Evolutionary conservation across 2,113 vertebrate species (phyloP).

Genomic region (Cariama cristata): DNA sequence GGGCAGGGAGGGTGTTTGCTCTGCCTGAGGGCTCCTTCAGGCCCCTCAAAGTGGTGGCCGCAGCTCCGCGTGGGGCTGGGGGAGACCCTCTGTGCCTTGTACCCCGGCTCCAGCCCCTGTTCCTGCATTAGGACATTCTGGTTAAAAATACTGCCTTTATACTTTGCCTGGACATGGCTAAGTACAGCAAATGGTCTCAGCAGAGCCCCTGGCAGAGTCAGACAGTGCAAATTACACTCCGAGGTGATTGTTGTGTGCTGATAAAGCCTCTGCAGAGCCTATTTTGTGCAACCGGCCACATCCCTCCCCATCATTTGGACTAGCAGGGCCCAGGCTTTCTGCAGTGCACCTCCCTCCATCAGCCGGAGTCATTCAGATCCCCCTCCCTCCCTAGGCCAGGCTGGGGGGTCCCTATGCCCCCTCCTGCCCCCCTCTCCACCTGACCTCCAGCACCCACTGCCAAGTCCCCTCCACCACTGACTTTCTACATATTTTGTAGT

Average conservation of each 20-base stretch:
- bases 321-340: background rate
- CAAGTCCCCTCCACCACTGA: background rate
- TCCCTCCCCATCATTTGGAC: fast-evolving
- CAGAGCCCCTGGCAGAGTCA: background rate
- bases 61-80: fast-evolving
- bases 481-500: background rate
- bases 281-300: background rate
- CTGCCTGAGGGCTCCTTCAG: background rate
- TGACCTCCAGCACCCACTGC: fast-evolving
- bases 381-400: background rate
- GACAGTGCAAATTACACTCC: background rate
- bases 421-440: background rate
- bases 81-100: background rate
- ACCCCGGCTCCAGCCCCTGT: background rate
- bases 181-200: background rate
- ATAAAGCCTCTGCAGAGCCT: background rate
- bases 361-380: no score
- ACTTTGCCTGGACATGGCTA: fast-evolving
- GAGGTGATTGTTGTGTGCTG: fast-evolving
- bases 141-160: background rate
- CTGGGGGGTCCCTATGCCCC: fast-evolving
- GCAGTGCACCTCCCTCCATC: background rate
- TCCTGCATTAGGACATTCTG: background rate
- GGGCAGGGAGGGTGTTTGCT: background rate
- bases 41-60: background rate